Evolutionary conservation across 2,888 invertebrate genomes (phyloP).

Genomic region (Phorcus lineatus): DNA sequence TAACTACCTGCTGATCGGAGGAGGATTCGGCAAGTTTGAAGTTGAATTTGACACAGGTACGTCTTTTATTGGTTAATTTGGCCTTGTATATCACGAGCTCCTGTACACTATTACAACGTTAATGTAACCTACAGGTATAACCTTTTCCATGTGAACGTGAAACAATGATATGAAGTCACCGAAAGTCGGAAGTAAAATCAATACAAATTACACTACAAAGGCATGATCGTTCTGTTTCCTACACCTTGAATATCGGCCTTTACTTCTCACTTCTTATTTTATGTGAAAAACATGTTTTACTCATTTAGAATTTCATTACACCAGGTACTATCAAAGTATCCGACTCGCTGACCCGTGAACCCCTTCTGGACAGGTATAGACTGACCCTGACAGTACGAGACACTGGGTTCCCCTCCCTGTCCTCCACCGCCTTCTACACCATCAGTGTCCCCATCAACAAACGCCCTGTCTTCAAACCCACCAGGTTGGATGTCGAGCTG

Average conservation of each 20-base stretch:
- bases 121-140: too few species aligned
- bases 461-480: conserved; percentile 14
- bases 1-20: conserved; percentile 12
- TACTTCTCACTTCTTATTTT: too few species aligned
- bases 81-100: too few species aligned
- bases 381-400: conserved; percentile 14
- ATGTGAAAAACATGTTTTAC: too few species aligned
- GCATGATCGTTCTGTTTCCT: too few species aligned
- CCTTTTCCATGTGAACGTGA: too few species aligned
- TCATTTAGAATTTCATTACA: neutral
- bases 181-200: too few species aligned
- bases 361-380: conserved; percentile 1
- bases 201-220: too few species aligned
- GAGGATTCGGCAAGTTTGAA: conserved; percentile 29
- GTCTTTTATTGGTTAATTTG: too few species aligned
- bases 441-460: conserved; percentile 30
- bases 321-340: conserved; percentile 17
- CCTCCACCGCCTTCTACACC: neutral
- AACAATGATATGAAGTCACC: too few species aligned
- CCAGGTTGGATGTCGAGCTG: conserved; percentile 12
- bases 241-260: too few species aligned
- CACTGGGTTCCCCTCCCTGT: conserved; percentile 15
- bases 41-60: conserved; percentile 28
- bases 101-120: too few species aligned
- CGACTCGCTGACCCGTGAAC: neutral